These are phyloP conservation scores for Drosophila tristis DNA, from an alignment of 1,140 invertebrate species.

Conservation along the genomic window DNA sequence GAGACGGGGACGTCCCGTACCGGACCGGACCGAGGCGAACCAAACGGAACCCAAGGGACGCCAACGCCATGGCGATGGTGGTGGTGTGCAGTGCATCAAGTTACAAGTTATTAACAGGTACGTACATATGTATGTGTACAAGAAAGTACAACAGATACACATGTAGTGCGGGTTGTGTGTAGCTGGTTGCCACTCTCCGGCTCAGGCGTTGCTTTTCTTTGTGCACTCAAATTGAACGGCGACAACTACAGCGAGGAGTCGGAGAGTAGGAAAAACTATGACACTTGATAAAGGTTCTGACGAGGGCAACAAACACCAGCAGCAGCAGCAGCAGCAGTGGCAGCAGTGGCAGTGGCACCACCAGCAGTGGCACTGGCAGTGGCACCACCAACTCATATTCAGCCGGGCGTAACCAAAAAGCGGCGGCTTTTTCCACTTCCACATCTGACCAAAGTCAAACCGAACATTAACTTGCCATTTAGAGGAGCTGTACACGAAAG, in stretches of 20 bases:
- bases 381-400: conserved; percentile 30
- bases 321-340: conserved; percentile 37
- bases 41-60: conserved; percentile 19
- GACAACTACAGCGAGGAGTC: conserved; percentile 51
- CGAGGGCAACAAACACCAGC: conserved; percentile 41
- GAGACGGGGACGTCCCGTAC: conserved; percentile 22
- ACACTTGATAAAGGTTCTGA: conserved; percentile 67
- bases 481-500: conserved; percentile 40
- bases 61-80: conserved; percentile 9
- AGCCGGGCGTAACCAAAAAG: conserved; percentile 69
- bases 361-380: conserved; percentile 18
- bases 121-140: conserved; percentile 39
- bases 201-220: conserved; percentile 65
- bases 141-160: conserved; percentile 45
- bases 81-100: conserved; percentile 41
- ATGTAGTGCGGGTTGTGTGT: not conserved
- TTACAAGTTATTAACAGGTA: conserved; percentile 65
- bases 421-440: conserved; percentile 1
- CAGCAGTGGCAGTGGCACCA: too few relatives aligned
- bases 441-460: conserved; percentile 45
- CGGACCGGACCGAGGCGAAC: not conserved
- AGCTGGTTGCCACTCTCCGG: not conserved
- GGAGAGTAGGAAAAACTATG: conserved; percentile 38
- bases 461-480: conserved; percentile 70
- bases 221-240: conserved; percentile 74